Conservation (phyloP, 2,888 invertebrate genomes). For the Prenolepis imparis region DNA sequence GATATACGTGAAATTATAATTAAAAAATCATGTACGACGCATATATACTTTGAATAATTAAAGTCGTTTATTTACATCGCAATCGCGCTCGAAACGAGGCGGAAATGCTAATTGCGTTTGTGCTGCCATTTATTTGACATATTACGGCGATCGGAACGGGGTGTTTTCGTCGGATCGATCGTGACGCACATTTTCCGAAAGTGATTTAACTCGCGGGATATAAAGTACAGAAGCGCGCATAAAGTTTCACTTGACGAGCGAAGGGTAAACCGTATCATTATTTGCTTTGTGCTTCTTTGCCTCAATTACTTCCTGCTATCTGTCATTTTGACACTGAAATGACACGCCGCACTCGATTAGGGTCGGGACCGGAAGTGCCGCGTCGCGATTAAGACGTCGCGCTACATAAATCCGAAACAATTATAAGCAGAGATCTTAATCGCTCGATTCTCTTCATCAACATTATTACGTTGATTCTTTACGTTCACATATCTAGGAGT, state of each 20-base stretch:
- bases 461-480: not conserved
- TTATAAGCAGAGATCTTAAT: conserved; percentile 1
- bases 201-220: conserved; percentile 34
- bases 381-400: conserved; percentile 15
- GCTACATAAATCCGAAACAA: conserved; percentile 6
- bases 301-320: conserved; percentile 38
- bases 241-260: conserved; percentile 27
- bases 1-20: conserved; percentile 13
- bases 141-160: conserved; percentile 32
- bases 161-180: conserved; percentile 36
- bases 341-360: conserved; percentile 39
- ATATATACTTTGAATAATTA: conserved; percentile 39
- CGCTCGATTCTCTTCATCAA: not conserved
- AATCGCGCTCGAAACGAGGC: conserved; percentile 8
- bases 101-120: conserved; percentile 36
- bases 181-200: conserved; percentile 15
- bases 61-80: conserved; percentile 31
- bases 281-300: conserved; percentile 41
- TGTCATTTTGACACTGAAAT: conserved; percentile 46
- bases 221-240: conserved; percentile 29
- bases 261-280: conserved; percentile 18
- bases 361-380: conserved; percentile 1
- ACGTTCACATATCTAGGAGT: not conserved
- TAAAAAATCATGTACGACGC: not conserved
- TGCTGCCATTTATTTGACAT: conserved; percentile 47